Conservation (phyloP, 2,113 vertebrate species). For the Potamarius usumacintae region DNA sequence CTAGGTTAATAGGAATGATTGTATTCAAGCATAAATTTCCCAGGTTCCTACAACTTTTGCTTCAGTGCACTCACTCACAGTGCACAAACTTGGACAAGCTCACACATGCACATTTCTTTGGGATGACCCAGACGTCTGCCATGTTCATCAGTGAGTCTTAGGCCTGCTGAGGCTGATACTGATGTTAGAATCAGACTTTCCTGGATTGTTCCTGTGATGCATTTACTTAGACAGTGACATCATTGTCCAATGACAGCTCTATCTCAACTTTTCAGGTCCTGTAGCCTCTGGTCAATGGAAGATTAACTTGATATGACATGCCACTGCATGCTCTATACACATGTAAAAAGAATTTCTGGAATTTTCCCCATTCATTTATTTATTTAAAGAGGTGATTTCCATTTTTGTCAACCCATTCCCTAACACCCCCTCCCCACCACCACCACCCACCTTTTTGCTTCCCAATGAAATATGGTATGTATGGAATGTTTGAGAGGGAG, state of each 20-base stretch:
- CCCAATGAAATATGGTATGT: slow-evolving; percentile 19
- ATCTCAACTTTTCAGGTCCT: neutral
- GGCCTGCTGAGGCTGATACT: slow-evolving; percentile 5
- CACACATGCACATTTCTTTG: slow-evolving; percentile 40
- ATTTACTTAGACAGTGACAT: slow-evolving; percentile 23
- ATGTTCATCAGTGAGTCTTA: slow-evolving; percentile 41
- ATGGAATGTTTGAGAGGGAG: slow-evolving; percentile 22
- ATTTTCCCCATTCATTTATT: neutral
- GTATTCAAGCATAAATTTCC: neutral
- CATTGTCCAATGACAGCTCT: slow-evolving; percentile 27
- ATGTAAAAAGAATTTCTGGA: neutral
- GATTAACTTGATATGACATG: neutral
- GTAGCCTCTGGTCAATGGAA: neutral
- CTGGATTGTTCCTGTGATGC: slow-evolving; percentile 29
- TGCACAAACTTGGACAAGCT: slow-evolving; percentile 19
- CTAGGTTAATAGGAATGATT: neutral
- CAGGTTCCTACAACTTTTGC: slow-evolving; percentile 11
- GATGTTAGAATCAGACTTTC: slow-evolving; percentile 39
- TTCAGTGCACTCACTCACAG: neutral
- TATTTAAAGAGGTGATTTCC: slow-evolving; percentile 29
- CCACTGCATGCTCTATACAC: neutral
- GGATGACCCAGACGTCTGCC: slow-evolving; percentile 44
- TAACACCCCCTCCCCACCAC: neutral
- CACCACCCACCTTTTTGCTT: neutral
- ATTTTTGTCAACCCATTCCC: slow-evolving; percentile 25